Base-by-base conservation (phyloP, 1,140 invertebrate species). In the Trichogramma pretiosum region DNA sequence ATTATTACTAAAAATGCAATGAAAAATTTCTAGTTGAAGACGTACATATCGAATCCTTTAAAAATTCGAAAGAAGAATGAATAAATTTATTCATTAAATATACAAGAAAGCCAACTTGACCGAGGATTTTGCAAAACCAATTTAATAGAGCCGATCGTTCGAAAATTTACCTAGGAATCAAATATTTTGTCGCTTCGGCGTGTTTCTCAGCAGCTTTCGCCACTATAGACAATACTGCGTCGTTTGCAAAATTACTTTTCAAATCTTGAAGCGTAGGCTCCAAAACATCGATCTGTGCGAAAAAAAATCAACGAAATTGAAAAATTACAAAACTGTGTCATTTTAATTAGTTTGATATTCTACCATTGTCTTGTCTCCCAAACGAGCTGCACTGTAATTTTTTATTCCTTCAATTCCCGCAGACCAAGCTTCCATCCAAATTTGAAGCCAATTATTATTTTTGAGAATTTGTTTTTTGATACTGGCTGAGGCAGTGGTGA, bases 341-440 rank as follows among this genome's bases (percentile, higher is more conserved):
- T 17, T 52, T 49, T 26, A 45, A 21, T 5, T 42, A 50, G 16
- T 38, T 56, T 8, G 46, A 44, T 35, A 57, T 32, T n/a, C 58
- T 56, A 87, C 77, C 83, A 90, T 83, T 26, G 87, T 88, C 57
- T 87, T 75, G 60, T 89, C 83, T 2, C 87, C 86, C 9, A 77
- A 70, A 52, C 76, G 73, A 0, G 85, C 85, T 49, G 80, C 78
- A 13, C 85, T 84, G 61, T 89, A 87, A 56, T 80, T 84, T 44
- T 74, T 72, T 7, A 87, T 75, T 1, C 76, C 75, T 23, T 74
- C 56, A 33, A 84, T 67, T 2, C 76, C 80, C 11, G 56, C 62
- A 44, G 68, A 58, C 60, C 77, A 74, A 0, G 74, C 72, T 16
- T 56, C 14, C 9, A 65, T 48, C 80, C 80, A 84, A 2, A 59